Conservation (phyloP, 2,113 vertebrate species). For the Sturnira hondurensis region DNA sequence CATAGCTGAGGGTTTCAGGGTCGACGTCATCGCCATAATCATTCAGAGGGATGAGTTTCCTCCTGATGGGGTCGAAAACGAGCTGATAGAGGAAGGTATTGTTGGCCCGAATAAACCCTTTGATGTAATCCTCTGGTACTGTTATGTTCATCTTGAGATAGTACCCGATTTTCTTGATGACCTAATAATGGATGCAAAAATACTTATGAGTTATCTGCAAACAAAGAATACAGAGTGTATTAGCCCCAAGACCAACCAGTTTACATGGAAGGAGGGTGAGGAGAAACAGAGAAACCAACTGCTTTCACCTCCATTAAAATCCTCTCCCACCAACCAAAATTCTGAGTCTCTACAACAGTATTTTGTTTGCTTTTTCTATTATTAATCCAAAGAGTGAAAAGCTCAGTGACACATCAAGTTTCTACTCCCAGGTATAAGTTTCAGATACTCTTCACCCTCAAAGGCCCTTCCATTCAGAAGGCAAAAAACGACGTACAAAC, state of each 20-base stretch:
- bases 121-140: slow-evolving; percentile 91
- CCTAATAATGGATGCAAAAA: slow-evolving; percentile 77
- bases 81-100: slow-evolving; percentile 98
- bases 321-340: neutral
- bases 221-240: neutral
- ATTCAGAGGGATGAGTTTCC: slow-evolving; percentile 92
- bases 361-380: neutral
- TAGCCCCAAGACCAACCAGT: too few relatives aligned
- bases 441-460: neutral
- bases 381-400: neutral
- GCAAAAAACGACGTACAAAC: neutral
- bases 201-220: neutral
- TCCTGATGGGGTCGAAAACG: slow-evolving; percentile 92
- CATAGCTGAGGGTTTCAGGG: slow-evolving; percentile 87
- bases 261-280: neutral
- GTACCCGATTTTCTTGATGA: slow-evolving; percentile 97
- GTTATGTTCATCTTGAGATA: slow-evolving; percentile 94
- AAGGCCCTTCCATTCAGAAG: neutral
- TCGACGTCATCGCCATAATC: slow-evolving; percentile 87
- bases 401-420: neutral
- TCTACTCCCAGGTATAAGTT: neutral
- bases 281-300: neutral
- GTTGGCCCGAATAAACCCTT: slow-evolving; percentile 92
- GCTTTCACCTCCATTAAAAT: neutral
- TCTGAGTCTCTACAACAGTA: neutral